Base-by-base conservation (phyloP, 1,140 invertebrate species). In the Drosophila navojoa region DNA sequence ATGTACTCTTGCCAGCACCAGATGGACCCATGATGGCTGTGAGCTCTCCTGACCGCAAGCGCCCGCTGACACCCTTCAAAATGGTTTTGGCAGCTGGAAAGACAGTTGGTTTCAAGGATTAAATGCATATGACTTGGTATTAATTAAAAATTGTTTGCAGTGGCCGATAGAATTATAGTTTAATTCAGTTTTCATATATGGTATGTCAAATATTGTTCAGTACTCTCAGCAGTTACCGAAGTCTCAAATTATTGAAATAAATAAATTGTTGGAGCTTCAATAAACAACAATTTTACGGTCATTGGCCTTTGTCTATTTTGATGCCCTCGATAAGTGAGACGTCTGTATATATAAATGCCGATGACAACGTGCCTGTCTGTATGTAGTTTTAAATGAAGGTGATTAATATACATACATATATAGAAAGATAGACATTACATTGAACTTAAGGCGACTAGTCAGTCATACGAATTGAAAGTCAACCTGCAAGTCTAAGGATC, bases 1-100 rank as follows among this genome's bases (percentile, higher is more conserved):
- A 93, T 3, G 97, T 98, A 6, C 96, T 97, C 93, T 98, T 98
- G 67, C 97, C 97, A 62, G 97, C 97, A 16, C 97, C 97, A 0
- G 97, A 98, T 15, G 97, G 97, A 9, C 98, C 97, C 97, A 98
- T 98, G 79, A 98, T 98, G 71, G 97, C 97, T 16, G 97, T 98
- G 63, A 98, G 93, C 90, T 98, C 96, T 15, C 97, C 96, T 15
- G 96, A 97, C 29, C 95, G 94, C 62, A 98, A 93, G 68, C 95
- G 93, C 13, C 97, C 97, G 68, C 96, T 97, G 60, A 97, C 96
- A 40, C 95, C 95, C 93, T 97, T 97, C 47, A 98, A 93, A 76
- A 97, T 97, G 16, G 94, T 95, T 93, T 97, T 97, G 71, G 94
- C 93, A 94, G 94, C 96, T 97, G 93, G 4, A 68, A 55, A 1